Evolutionary conservation across 2,113 vertebrate species (phyloP).

Genomic region (Istiophorus platypterus): DNA sequence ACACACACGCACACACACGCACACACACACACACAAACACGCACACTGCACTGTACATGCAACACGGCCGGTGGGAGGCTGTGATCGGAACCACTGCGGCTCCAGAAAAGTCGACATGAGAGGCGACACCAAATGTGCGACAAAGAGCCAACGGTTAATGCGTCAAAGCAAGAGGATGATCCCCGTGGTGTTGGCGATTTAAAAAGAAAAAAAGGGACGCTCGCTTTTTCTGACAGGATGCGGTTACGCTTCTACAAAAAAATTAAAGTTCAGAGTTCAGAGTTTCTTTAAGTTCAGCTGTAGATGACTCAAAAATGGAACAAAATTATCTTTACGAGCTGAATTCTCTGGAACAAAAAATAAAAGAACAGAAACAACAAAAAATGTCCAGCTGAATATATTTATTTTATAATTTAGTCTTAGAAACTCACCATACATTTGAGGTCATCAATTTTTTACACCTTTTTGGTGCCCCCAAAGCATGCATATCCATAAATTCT

Average conservation of each 20-base stretch:
- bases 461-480: slow-evolving; percentile 61
- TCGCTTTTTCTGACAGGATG: not conserved
- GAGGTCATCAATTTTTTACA: slow-evolving; percentile 68
- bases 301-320: not conserved
- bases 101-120: slow-evolving; percentile 20
- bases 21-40: slow-evolving; percentile 29
- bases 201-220: no score
- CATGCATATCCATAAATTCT: slow-evolving; percentile 62
- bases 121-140: slow-evolving; percentile 30
- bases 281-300: not conserved
- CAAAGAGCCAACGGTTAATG: slow-evolving; percentile 31
- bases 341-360: not conserved
- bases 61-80: slow-evolving; percentile 23
- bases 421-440: slow-evolving; percentile 79
- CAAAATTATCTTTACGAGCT: not conserved
- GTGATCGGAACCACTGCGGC: not conserved
- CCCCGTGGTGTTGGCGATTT: not conserved
- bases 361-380: slow-evolving; percentile 51
- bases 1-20: no score
- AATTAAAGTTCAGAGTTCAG: no score
- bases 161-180: not conserved
- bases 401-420: slow-evolving; percentile 73
- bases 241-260: no score
- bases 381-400: slow-evolving; percentile 60
- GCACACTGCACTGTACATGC: slow-evolving; percentile 32